A percentile compares a stretch with the other conserved stretches of the same genome.
These are phyloP conservation scores for Bicyclus anynana DNA, from an alignment of 1,140 invertebrate genomes.

Conservation along the genomic window DNA sequence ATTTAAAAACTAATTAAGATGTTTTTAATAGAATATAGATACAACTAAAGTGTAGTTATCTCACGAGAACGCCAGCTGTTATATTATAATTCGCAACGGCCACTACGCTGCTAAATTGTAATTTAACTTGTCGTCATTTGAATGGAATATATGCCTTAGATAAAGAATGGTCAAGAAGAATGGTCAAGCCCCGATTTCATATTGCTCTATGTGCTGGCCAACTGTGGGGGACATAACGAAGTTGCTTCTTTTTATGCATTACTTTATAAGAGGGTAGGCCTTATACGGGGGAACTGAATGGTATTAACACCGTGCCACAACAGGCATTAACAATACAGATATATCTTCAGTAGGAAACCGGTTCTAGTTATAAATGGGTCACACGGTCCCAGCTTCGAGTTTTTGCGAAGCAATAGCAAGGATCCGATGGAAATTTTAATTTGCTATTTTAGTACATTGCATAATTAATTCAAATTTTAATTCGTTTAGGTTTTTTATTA, in stretches of 20 bases:
- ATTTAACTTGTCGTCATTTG: conserved; percentile 44
- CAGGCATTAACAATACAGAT: conserved; percentile 62
- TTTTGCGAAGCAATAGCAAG: conserved; percentile 54
- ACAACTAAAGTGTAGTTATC: too few relatives aligned
- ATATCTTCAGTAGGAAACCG: conserved; percentile 71
- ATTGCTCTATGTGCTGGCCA: conserved; percentile 60
- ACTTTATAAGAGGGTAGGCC: conserved; percentile 58
- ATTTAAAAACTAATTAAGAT: too few relatives aligned
- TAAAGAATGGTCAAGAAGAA: conserved; percentile 63
- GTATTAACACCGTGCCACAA: too few relatives aligned
- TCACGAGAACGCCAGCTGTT: conserved; percentile 38
- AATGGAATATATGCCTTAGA: conserved; percentile 51
- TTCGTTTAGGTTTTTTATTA: too few relatives aligned
- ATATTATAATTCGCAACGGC: conserved; percentile 46
- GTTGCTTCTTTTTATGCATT: conserved; percentile 69
- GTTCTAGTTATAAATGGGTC: conserved; percentile 72
- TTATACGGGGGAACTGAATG: conserved; percentile 61
- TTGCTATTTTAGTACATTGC: background rate
- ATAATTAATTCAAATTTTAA: background rate
- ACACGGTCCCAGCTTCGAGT: conserved; percentile 67
- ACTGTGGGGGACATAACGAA: conserved; percentile 54
- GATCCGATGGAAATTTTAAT: conserved; percentile 1
- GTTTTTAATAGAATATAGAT: too few relatives aligned
- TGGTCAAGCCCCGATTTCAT: conserved; percentile 66
- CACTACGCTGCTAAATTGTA: conserved; percentile 38